Evolutionary conservation across 2,888 invertebrate species (phyloP), one percentile per base, ranked within the genome.

Genomic region (Diogma glabrata): DNA sequence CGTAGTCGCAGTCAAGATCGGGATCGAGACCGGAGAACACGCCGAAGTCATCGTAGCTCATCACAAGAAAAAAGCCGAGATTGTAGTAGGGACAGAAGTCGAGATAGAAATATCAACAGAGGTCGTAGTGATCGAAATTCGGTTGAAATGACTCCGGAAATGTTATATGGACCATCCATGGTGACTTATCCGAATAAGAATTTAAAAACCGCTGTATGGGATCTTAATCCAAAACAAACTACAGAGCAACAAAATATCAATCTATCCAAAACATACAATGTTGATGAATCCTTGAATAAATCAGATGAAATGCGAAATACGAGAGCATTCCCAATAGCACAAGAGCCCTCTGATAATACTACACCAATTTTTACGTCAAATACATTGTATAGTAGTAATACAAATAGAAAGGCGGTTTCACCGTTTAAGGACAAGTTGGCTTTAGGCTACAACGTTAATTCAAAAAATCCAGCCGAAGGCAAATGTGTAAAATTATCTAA

Each of bases 401-500:
- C 43, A 5, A 43, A 43, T 43, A 20, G 23, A 22, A 43, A 43
- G 23, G 14, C n/a, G n/a, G 22, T 12, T 20, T 23, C 20, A 8
- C n/a, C n/a, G n/a, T n/a, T n/a, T n/a, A n/a, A n/a, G n/a, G n/a
- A n/a, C n/a, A n/a, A n/a, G n/a, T n/a, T n/a, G n/a, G n/a, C n/a
- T n/a, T n/a, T n/a, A n/a, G n/a, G n/a, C n/a, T n/a, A n/a, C n/a
- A n/a, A n/a, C n/a, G n/a, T n/a, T n/a, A 24, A n/a, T n/a, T n/a
- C n/a, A n/a, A 20, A 28, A 9, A 47, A 55, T 46, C 52, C 53
- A 14, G 28, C 49, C 30, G 64, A 23, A 55, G 58, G 54, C 51
- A 64, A 60, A 54, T 86, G 87, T 63, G 77, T 92, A 3, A 83
- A 85, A 59, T 73, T 89, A 5, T 74, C 77, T 22, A 82, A 84